Percentiles rank a stretch among this genome's conserved stretches.
These are phyloP conservation scores for Puntigrus tetrazona DNA, from an alignment of 2,113 vertebrate species.

Conservation along the genomic window DNA sequence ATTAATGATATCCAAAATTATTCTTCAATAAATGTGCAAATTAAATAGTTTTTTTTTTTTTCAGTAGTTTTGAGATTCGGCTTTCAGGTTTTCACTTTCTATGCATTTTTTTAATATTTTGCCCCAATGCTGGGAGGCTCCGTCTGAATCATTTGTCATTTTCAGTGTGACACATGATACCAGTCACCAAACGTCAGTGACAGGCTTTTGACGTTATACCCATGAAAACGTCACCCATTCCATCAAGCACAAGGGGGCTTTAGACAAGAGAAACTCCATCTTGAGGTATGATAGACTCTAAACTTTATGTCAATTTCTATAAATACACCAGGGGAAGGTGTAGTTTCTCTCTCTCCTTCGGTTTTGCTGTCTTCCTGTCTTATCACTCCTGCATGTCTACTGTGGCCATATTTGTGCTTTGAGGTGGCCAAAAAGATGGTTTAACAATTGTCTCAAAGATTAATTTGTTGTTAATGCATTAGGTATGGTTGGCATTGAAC, in stretches of 20 bases:
- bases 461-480: background rate
- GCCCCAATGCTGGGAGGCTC: slow-evolving; percentile 7
- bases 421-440: background rate
- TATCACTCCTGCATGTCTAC: background rate
- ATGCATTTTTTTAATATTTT: background rate
- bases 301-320: slow-evolving; percentile 46
- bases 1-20: background rate
- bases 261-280: slow-evolving; percentile 37
- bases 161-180: slow-evolving; percentile 13
- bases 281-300: background rate
- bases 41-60: background rate
- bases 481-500: too few species aligned
- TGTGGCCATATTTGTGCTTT: background rate
- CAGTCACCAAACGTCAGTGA: background rate
- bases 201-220: slow-evolving; percentile 12
- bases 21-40: background rate
- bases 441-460: background rate
- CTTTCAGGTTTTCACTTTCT: background rate
- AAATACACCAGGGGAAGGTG: slow-evolving; percentile 35
- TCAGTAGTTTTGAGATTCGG: background rate
- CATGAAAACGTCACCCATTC: slow-evolving; percentile 28
- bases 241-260: slow-evolving; percentile 20
- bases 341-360: background rate
- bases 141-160: background rate
- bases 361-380: background rate